These are phyloP conservation scores for Mesoclemmys tuberculata DNA, from an alignment of 2,113 vertebrate genomes.

Conservation along the genomic window DNA sequence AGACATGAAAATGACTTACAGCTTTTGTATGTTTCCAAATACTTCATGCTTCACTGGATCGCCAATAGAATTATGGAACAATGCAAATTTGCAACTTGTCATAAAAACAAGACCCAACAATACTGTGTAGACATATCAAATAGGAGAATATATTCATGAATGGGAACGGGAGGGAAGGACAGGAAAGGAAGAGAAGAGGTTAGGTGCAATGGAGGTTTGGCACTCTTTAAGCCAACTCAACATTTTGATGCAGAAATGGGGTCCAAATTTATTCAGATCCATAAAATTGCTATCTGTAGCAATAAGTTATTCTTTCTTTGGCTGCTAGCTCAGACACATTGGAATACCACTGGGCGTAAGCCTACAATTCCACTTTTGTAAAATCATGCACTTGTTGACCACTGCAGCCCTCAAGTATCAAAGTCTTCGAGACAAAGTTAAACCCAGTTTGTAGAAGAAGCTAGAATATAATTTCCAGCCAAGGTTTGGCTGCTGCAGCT, in stretches of 20 bases:
- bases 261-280: background rate
- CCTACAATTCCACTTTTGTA: background rate
- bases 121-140: background rate
- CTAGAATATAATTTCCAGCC: background rate
- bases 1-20: background rate
- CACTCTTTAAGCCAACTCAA: background rate
- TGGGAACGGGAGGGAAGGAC: background rate
- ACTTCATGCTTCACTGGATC: background rate
- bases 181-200: background rate
- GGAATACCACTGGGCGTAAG: background rate
- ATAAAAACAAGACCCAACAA: background rate
- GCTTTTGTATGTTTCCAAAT: background rate
- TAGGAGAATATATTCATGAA: background rate
- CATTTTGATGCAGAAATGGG: background rate
- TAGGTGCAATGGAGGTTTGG: background rate
- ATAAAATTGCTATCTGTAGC: background rate
- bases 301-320: background rate
- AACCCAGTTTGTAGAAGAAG: background rate
- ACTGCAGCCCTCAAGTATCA: background rate
- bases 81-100: background rate
- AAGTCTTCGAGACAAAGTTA: background rate
- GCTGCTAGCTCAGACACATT: background rate
- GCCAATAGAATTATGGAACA: background rate
- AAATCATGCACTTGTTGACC: background rate
- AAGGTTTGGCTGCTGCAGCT: background rate